Evolutionary conservation across 2,797 vertebrate species (phyloP), one percentile per base, ranked within the genome.

Genomic region (Melanotaenia parkinsoni): DNA sequence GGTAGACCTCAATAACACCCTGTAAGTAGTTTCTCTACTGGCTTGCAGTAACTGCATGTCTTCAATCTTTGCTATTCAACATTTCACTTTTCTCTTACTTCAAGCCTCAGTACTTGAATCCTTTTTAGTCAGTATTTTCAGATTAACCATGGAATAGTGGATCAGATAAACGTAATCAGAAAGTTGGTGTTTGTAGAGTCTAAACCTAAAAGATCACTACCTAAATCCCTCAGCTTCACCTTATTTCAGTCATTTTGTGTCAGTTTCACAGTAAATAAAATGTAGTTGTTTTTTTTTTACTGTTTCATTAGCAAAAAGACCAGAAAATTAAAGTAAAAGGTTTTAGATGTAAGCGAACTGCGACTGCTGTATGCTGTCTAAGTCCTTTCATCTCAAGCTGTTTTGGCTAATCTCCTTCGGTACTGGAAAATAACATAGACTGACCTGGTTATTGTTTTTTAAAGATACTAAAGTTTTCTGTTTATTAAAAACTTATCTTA

Each of bases 391-490:
- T 5, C 1, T 0, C n/a, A 20, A 18, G 28, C 16, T 63, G 53
- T 40, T 58, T 65, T 30, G 30, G 9, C 67, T 71, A 5, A 61
- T 62, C 54, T 64, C 11, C 26, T 47, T 53, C 32, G 67, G 12
- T 26, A 58, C 13, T 0, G 50, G 72, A 11, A 56, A 61, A 63
- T 60, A 0, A 2, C 4, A 26, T 26, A 26, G 0, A 63, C 26
- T 10, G 2, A 7, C 14, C 35, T 47, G 30, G 28, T 56, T 45
- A 62, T 16, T 54, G n/a, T 6, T 61, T 40, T 45, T 20, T 70
- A 33, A 43, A 63, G 20, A 71, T 64, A 1, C 11, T 67, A 26
- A 58, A 57, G 20, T 32, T 60, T 28, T 26, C 12, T 6, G 32
- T 4, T 7, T 3, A 13, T 47, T 61, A 45, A 78, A 62, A 6